Percentiles rank a stretch among this genome's conserved stretches.
Evolutionary conservation across 2,888 invertebrate species (phyloP).

Genomic region (Hypsopygia costalis): DNA sequence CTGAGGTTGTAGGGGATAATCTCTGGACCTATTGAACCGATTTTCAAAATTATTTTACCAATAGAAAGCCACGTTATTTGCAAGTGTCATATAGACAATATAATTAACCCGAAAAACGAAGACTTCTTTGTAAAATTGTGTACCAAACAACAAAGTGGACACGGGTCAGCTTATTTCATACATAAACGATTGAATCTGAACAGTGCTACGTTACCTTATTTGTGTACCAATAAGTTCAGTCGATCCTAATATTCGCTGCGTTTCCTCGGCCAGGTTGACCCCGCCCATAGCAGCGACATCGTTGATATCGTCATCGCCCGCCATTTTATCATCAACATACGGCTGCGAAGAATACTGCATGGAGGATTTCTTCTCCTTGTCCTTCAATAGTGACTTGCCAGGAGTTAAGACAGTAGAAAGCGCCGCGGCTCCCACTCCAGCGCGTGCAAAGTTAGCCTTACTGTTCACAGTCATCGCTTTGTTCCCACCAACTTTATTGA

Average conservation of each 20-base stretch:
- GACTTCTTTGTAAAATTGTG: too few relatives aligned
- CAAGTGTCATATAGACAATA: too few relatives aligned
- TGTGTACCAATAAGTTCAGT: slow-evolving; percentile 95
- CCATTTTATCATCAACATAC: slow-evolving; percentile 75
- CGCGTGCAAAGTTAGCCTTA: slow-evolving; percentile 52
- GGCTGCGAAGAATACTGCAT: slow-evolving; percentile 48
- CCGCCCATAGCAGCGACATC: slow-evolving; percentile 99
- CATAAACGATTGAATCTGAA: too few relatives aligned
- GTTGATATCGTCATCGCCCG: slow-evolving; percentile 97
- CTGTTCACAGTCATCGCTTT: slow-evolving; percentile 74
- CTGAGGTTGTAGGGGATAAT: too few relatives aligned
- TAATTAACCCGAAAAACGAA: too few relatives aligned
- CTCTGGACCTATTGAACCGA: too few relatives aligned
- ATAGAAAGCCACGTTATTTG: too few relatives aligned
- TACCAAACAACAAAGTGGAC: too few relatives aligned
- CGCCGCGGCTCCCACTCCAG: slow-evolving; percentile 41
- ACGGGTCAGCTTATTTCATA: too few relatives aligned
- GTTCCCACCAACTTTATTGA: slow-evolving; percentile 51
- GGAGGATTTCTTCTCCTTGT: slow-evolving; percentile 86
- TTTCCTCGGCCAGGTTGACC: slow-evolving; percentile 97
- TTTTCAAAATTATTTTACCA: too few relatives aligned
- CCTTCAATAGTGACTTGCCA: slow-evolving; percentile 84
- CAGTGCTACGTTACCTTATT: slow-evolving; percentile 82
- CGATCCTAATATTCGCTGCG: slow-evolving; percentile 94
- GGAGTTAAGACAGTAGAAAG: slow-evolving; percentile 61